Conservation (phyloP, 2,888 invertebrate genomes). For the Amorpha juglandis region DNA sequence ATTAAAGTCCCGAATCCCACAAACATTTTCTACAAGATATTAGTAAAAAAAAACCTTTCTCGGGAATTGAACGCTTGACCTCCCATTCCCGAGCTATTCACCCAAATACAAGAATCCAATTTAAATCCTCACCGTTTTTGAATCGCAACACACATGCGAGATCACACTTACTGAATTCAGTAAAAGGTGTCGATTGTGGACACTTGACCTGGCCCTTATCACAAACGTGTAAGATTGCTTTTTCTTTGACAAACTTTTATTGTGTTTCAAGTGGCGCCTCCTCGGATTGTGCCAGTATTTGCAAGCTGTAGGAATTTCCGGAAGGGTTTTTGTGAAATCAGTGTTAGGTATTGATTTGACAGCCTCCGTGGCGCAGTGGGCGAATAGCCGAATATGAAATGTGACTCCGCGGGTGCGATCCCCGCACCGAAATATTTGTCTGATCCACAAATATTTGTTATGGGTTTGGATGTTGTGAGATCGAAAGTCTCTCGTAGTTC, state of each 20-base stretch:
- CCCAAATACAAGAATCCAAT: constrained; percentile 21
- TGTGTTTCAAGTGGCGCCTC: constrained; percentile 24
- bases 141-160: constrained; percentile 16
- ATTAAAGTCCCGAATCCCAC: too few species aligned
- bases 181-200: not conserved
- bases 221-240: constrained; percentile 20
- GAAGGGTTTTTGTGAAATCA: constrained; percentile 1
- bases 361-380: too few species aligned
- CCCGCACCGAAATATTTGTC: too few species aligned
- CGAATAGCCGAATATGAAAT: too few species aligned
- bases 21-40: too few species aligned
- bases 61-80: not conserved
- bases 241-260: constrained; percentile 23
- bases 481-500: too few species aligned
- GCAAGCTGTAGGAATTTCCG: constrained; percentile 8
- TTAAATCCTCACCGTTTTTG: constrained; percentile 16
- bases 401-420: too few species aligned
- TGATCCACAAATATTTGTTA: too few species aligned
- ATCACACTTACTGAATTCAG: constrained; percentile 10
- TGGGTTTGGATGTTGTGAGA: too few species aligned
- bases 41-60: not conserved
- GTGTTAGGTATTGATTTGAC: not conserved
- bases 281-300: constrained; percentile 9
- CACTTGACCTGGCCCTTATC: not conserved
- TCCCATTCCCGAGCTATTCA: not conserved